Percentiles rank a stretch among this genome's conserved stretches.
Conservation (phyloP, 53 echinoderm and acorn worm species). For the Antedon mediterranea region DNA sequence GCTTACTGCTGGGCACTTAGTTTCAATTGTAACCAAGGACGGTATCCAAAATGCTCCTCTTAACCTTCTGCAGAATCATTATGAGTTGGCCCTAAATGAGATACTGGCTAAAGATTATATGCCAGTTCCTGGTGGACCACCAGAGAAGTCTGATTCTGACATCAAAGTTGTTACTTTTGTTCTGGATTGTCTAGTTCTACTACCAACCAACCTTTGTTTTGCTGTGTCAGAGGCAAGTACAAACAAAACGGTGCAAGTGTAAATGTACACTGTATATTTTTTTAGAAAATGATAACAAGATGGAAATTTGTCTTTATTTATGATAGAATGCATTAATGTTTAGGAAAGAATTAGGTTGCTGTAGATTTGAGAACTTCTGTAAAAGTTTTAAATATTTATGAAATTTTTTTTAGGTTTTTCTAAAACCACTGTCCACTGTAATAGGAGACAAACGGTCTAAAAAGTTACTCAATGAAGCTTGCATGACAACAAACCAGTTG, state of each 20-base stretch:
- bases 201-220: conserved; percentile 22
- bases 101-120: conserved; percentile 8
- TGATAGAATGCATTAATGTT: no score
- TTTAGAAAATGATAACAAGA: no score
- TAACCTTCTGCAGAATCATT: conserved; percentile 31
- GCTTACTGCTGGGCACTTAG: conserved; percentile 24
- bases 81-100: conserved; percentile 30
- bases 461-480: conserved; percentile 13
- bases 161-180: conserved; percentile 13
- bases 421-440: conserved; percentile 28
- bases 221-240: conserved; percentile 27
- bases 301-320: no score
- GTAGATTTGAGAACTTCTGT: no score
- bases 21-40: conserved; percentile 33
- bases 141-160: neutral
- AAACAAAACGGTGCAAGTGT: no score
- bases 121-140: neutral
- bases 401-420: conserved; percentile 25
- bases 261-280: no score
- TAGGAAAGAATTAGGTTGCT: no score
- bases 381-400: no score
- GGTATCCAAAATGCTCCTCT: conserved; percentile 26
- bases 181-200: conserved; percentile 12
- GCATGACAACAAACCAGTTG: conserved; percentile 13
- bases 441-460: conserved; percentile 38